Evolutionary conservation across 2,888 invertebrate species (phyloP), one percentile per base, ranked within the genome.

Genomic region (Gari tellinella): DNA sequence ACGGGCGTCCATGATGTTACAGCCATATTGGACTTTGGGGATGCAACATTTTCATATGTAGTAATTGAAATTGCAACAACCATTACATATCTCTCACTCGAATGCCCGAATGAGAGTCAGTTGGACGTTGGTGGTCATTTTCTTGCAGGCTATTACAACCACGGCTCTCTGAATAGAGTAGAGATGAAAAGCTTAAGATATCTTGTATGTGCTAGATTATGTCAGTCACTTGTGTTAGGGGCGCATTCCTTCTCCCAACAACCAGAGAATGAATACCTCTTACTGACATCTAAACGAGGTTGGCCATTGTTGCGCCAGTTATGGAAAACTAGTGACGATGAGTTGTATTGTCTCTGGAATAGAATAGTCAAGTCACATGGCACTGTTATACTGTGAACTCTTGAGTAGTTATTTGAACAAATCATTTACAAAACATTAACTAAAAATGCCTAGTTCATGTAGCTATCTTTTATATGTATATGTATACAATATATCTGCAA

Each of bases 21-120:
- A 1, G 96, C 95, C 0, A 92, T 97, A 60, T 94, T 98, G 12
- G 98, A 98, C 93, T 97, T 97, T 89, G 96, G 96, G 0, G 97
- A 98, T 91, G 94, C 94, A 26, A 51, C 52, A 12, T n/a, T 10
- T 67, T 94, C 95, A 0, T 96, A 95, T 88, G 94, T 85, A 26
- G 76, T 97, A 45, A 97, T 96, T 90, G 98, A 98, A 90, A 89
- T 98, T 69, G 96, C 96, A 0, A 95, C 97, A 67, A 93, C 95
- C 2, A 94, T 96, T 92, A 94, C 95, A n/a, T 97, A 98, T 91
- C 94, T 95, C 94, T 95, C 97, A 88, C 91, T 97, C 26, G 93
- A 95, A 74, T 93, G 94, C 0, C 94, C 94, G 8, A 93, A 94
- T 67, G 89, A 95, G 57, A 81, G 84, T 40, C 84, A 83, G 23